These are phyloP conservation scores for Lindbergichthys nudifrons DNA, from an alignment of 2,797 vertebrate species.

Conservation along the genomic window DNA sequence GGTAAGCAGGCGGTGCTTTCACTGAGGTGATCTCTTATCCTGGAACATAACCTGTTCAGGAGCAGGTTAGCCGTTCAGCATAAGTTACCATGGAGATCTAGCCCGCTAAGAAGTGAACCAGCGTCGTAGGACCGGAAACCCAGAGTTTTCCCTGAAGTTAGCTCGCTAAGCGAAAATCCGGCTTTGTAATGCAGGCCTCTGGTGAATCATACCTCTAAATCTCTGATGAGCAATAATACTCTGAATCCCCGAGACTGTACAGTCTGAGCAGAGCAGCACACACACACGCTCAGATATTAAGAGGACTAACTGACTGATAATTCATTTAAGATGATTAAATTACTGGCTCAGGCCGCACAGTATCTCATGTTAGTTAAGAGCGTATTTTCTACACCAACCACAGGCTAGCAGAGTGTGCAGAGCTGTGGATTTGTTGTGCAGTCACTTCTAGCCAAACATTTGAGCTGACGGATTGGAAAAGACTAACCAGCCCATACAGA, in stretches of 20 bases:
- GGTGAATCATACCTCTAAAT: constrained; percentile 35
- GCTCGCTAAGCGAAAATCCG: no score
- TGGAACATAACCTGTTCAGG: no score
- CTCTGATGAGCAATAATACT: constrained; percentile 17
- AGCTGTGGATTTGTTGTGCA: constrained; percentile 2
- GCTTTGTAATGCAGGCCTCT: not conserved
- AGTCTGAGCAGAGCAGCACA: constrained; percentile 1
- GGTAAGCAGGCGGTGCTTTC: no score
- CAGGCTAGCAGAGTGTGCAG: not conserved
- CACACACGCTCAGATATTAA: constrained; percentile 6
- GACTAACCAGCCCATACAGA: not conserved
- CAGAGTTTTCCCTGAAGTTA: no score
- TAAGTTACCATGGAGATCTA: no score
- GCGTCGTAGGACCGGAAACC: no score
- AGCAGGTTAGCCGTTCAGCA: no score
- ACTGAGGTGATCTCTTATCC: no score
- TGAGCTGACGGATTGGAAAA: constrained; percentile 12
- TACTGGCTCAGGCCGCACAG: constrained; percentile 2
- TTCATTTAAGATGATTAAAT: constrained; percentile 42
- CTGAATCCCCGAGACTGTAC: constrained; percentile 1
- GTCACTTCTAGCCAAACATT: constrained; percentile 26
- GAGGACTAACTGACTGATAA: constrained; percentile 28
- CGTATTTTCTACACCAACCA: constrained; percentile 12
- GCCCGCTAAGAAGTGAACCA: no score
- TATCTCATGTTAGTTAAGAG: constrained; percentile 23